Conservation (phyloP, 2,113 vertebrate species). For the Albula glossodonta region DNA sequence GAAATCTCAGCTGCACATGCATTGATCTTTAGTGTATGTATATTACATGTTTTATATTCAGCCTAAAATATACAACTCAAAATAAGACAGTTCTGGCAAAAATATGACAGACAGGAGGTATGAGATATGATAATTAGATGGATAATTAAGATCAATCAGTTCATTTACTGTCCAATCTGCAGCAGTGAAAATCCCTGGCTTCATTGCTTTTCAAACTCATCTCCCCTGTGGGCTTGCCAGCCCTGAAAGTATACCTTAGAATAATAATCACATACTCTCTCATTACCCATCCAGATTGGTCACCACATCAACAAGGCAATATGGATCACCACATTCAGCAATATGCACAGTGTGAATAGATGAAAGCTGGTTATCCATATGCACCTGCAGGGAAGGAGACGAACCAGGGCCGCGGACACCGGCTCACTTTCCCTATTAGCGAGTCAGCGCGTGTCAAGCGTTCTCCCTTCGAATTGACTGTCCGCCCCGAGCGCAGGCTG, state of each 20-base stretch:
- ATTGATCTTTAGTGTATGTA: not conserved
- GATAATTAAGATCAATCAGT: not conserved
- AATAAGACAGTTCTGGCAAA: not conserved
- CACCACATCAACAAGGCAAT: not conserved
- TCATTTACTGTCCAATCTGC: not conserved
- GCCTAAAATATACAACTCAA: not conserved
- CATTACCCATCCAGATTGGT: not conserved
- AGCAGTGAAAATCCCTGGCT: not conserved
- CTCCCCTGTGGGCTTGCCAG: not conserved
- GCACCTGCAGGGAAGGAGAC: not conserved
- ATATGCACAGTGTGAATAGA: not conserved
- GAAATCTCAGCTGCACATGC: not conserved
- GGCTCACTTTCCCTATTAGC: not conserved
- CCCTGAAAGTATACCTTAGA: not conserved
- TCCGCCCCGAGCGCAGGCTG: conserved; percentile 21
- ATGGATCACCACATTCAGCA: not conserved
- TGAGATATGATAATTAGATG: not conserved
- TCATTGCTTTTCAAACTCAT: not conserved
- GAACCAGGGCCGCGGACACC: not conserved
- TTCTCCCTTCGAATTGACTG: not conserved
- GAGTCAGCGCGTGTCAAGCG: conserved; percentile 10
- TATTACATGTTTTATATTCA: not conserved
- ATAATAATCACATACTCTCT: not conserved
- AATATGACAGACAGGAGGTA: not conserved
- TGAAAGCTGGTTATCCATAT: not conserved